These are phyloP conservation scores for Uloborus diversus DNA, from an alignment of 1,140 invertebrate species.

Conservation along the genomic window DNA sequence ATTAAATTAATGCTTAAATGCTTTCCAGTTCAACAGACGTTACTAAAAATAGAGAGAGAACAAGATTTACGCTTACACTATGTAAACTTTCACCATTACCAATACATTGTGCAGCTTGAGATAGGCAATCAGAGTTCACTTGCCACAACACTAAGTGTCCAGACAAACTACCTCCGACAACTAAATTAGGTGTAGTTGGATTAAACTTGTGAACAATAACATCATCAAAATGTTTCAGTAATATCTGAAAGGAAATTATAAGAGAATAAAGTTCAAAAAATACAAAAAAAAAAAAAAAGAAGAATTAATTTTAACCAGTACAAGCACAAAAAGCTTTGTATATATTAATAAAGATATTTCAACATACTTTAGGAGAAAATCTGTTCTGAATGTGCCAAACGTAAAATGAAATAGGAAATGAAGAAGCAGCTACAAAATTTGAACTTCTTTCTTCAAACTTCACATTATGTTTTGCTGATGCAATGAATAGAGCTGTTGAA, in stretches of 20 bases:
- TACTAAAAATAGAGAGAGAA: no score
- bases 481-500: constrained; percentile 23
- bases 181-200: constrained; percentile 66
- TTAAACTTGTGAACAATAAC: constrained; percentile 67
- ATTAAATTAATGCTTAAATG: no score
- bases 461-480: not conserved
- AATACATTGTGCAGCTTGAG: no score
- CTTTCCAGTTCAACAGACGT: no score
- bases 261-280: not conserved
- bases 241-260: constrained; percentile 61
- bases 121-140: no score
- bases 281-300: not conserved
- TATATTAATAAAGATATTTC: not conserved
- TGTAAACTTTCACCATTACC: no score
- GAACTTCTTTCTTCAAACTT: constrained; percentile 14
- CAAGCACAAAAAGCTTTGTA: not conserved
- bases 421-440: not conserved
- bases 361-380: constrained; percentile 21
- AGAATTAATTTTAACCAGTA: not conserved
- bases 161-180: constrained; percentile 69
- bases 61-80: no score
- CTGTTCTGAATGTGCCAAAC: constrained; percentile 32
- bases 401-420: not conserved
- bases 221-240: constrained; percentile 68
- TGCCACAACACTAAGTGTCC: constrained; percentile 70